phyloP scores from a whole-genome alignment of 2,888 invertebrate species.

The Acrobasis repandana region DNA sequence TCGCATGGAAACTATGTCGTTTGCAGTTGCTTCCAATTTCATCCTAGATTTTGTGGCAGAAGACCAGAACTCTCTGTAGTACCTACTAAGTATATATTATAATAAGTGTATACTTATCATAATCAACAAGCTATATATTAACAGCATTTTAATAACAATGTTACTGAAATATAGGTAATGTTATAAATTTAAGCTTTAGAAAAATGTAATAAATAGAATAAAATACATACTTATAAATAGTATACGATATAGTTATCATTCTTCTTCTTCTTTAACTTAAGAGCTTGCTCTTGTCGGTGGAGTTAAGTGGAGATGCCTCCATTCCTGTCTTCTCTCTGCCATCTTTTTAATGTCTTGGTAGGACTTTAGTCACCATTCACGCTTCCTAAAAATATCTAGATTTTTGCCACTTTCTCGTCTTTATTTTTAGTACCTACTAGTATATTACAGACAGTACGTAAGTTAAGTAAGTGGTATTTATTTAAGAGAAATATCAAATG shows the following conservation, averaged over 20 bases:
- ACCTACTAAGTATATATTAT: too few species aligned
- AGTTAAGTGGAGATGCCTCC: too few species aligned
- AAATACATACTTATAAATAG: background rate
- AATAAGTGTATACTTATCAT: too few species aligned
- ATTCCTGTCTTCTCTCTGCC: too few species aligned
- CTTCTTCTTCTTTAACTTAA: too few species aligned
- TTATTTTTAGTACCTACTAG: background rate
- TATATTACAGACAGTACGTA: background rate
- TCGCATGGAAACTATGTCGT: too few species aligned
- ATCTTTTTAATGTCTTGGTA: too few species aligned
- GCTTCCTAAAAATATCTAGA: background rate
- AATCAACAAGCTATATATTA: conserved; percentile 7
- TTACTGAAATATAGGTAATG: background rate
- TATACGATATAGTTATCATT: background rate
- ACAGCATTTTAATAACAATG: conserved; percentile 9
- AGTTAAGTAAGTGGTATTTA: background rate
- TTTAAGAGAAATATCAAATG: background rate
- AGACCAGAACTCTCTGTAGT: too few species aligned
- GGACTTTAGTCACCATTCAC: background rate
- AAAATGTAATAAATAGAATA: background rate
- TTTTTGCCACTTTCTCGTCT: background rate
- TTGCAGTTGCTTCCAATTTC: too few species aligned
- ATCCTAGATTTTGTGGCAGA: too few species aligned
- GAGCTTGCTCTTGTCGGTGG: too few species aligned
- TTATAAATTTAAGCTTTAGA: background rate